Conservation (phyloP, 2,888 invertebrate species). For the Macrophya annulata region DNA sequence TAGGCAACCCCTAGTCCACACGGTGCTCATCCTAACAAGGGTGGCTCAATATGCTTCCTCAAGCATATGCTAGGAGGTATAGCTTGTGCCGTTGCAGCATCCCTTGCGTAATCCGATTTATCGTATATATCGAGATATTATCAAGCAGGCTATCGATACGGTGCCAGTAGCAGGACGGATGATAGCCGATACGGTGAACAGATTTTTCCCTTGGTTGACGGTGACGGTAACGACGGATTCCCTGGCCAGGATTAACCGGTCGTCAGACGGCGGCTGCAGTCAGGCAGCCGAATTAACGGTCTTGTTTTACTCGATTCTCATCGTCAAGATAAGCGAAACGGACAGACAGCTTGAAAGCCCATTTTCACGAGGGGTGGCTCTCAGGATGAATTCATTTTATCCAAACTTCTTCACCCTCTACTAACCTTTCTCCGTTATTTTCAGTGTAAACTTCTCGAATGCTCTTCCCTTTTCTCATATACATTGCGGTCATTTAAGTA, state of each 20-base stretch:
- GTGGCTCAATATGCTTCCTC: conserved; percentile 69
- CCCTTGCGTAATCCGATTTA: conserved; percentile 78
- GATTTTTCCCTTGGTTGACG: conserved; percentile 11
- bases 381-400: conserved; percentile 33
- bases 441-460: neutral
- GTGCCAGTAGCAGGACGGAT: conserved; percentile 44
- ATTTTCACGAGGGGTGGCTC: conserved; percentile 33
- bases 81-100: conserved; percentile 63
- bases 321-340: conserved; percentile 41
- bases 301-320: conserved; percentile 72
- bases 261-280: conserved; percentile 51
- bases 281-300: conserved; percentile 73
- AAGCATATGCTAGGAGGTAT: conserved; percentile 74
- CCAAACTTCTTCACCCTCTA: neutral
- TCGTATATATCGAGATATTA: conserved; percentile 74
- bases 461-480: neutral
- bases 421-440: neutral
- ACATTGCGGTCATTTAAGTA: neutral
- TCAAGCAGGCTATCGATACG: conserved; percentile 75
- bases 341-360: conserved; percentile 33
- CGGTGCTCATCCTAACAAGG: conserved; percentile 56
- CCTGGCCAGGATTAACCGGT: conserved; percentile 3
- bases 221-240: conserved; percentile 16
- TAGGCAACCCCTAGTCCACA: conserved; percentile 54
- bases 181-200: conserved; percentile 32